Evolutionary conservation across 2,888 invertebrate species (phyloP), one percentile per base, ranked within the genome.

Genomic region (Schizaphis graminum): DNA sequence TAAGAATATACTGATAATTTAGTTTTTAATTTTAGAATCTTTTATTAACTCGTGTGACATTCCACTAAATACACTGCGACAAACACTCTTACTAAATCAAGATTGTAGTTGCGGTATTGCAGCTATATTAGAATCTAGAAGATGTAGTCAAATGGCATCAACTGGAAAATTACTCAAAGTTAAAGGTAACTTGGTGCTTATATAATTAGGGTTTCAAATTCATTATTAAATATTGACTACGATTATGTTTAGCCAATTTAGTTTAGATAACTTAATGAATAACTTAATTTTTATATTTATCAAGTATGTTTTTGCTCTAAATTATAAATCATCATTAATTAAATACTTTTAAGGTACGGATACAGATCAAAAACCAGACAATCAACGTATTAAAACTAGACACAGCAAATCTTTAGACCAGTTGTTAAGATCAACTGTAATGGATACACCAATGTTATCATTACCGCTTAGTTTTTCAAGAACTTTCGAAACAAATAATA

Each of bases 321-420:
- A 86, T 85, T 84, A 47, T 61, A 24, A 28, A 77, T 28, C 47
- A n/a, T 24, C 13, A 8, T 61, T 92, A 53, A 16, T 53, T 53
- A 53, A 49, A 49, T 57, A 87, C 1, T 92, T 92, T 92, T 77
- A 67, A 94, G 90, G 86, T 41, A 21, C 86, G 1, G 35, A 86
- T 86, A 67, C 28, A n/a, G 87, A 94, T 90, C 90, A 94, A 91
- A 86, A 90, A 87, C 95, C 57, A 44, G 91, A 91, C 13, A 91
- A 61, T 53, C 61, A 61, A 53, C 86, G 92, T 56, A 94, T 95
- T 84, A 95, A 95, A 84, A 97, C 97, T 0, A 96, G 98, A 94
- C 98, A 98, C 95, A 98, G 98, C 96, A 98, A 98, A 95, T 98
- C 98, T 3, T 96, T 98, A 95, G 98, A 98, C 96, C 98, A 98